phyloP scores from a whole-genome alignment of 1,140 invertebrate species.

The Rhyacophila brunnea region DNA sequence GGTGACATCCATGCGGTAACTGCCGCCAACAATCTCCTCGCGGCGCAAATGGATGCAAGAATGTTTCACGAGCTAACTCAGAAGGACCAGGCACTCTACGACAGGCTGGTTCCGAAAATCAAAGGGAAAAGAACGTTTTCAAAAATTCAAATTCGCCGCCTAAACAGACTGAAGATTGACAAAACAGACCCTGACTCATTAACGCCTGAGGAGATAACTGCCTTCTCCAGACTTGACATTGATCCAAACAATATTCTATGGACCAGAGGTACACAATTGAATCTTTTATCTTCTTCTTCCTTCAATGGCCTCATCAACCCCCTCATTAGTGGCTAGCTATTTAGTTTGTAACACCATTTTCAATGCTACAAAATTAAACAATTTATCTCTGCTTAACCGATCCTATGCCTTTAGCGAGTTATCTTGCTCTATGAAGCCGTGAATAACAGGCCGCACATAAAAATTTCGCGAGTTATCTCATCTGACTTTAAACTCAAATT shows the following conservation, averaged over 20 bases:
- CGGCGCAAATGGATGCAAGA: conserved; percentile 90
- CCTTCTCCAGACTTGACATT: conserved; percentile 88
- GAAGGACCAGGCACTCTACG: conserved; percentile 81
- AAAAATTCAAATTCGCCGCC: conserved; percentile 75
- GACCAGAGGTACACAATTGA: conserved; percentile 82
- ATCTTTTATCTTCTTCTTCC: no score
- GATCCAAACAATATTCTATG: conserved; percentile 89
- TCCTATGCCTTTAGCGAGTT: no score
- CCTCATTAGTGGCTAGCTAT: no score
- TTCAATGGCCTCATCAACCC: not conserved
- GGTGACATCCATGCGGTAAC: conserved; percentile 98
- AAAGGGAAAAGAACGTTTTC: conserved; percentile 80
- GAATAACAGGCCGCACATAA: no score
- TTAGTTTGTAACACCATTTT: no score
- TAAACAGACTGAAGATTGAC: conserved; percentile 80
- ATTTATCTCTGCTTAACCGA: no score
- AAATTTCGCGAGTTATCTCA: no score
- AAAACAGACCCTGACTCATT: conserved; percentile 85
- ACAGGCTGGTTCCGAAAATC: conserved; percentile 79
- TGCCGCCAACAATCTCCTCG: conserved; percentile 95
- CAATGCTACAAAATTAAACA: no score
- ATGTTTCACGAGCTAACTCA: conserved; percentile 96
- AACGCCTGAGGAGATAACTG: conserved; percentile 74
- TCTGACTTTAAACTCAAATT: no score
- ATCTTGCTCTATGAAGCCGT: no score